These are phyloP conservation scores for Etia nguti DNA, from an alignment of 2,113 vertebrate species.

Conservation along the genomic window DNA sequence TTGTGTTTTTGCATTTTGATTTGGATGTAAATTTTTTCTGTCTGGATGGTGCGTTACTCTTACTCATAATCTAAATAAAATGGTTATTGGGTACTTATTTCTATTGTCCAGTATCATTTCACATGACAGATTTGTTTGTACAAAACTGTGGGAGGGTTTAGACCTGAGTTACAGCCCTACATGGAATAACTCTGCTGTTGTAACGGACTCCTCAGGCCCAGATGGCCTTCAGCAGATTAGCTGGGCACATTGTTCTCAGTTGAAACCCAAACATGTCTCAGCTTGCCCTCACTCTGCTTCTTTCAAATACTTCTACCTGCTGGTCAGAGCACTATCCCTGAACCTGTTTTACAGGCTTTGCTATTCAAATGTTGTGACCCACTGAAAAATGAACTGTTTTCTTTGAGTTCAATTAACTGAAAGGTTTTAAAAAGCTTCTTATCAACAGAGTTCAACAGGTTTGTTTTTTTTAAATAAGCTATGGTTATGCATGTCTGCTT, in stretches of 20 bases:
- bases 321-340: not conserved
- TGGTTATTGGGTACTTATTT: not conserved
- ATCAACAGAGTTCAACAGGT: not conserved
- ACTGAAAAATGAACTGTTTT: not conserved
- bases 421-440: not conserved
- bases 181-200: not conserved
- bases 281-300: not conserved
- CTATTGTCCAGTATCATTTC: not conserved
- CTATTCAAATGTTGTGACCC: not conserved
- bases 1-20: not conserved
- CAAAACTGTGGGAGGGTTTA: not conserved
- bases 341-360: conserved; percentile 30
- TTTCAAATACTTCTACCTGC: not conserved
- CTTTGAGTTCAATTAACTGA: not conserved
- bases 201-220: not conserved
- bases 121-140: not conserved
- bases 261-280: conserved; percentile 2
- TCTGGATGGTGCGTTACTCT: not conserved
- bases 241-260: not conserved
- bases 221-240: not conserved
- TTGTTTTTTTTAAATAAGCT: not conserved
- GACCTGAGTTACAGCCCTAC: not conserved
- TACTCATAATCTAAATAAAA: not conserved
- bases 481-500: not conserved
- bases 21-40: not conserved